Base-by-base conservation (phyloP, 2,797 vertebrate genomes). In the Naso thynnoides region DNA sequence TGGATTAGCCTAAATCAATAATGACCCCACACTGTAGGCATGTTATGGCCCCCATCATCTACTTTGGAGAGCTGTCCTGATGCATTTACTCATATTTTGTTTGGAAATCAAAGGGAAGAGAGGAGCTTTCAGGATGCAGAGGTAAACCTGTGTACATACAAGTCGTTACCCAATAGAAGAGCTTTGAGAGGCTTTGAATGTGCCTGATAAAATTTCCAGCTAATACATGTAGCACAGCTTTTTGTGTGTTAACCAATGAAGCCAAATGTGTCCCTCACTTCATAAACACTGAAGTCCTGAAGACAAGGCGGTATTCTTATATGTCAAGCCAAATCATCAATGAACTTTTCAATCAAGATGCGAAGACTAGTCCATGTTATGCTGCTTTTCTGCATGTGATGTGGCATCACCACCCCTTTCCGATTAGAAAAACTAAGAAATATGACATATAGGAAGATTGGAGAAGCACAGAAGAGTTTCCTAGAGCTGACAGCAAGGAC, bases 1-100 rank as follows among this genome's bases (percentile, higher is more conserved):
- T 52, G 83, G 85, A 89, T 92, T 86, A 87, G 73, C 31, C 59
- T 71, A 59, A 84, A 89, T 90, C 88, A 86, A 90, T 88, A 86
- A 81, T 70, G 80, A 83, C 83, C 81, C 50, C 61, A 84, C 81
- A 76, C 39, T 36, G 49, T 23, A 73, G 73, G 78, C 64, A 76
- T 72, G 63, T 60, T 67, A 49, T 48, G 59, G 65, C 50, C 27
- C 38, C 68, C 54, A 79, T 63, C 61, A 69, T 70, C 66, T 55
- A 50, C 55, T 49, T 70, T 15, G 38, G 36, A 57, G 57, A 75
- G 81, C 53, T 42, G 72, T 31, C 38, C 6, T 6, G 6, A 8
- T 61, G 73, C 6, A 11, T 63, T 70, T 67, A 53, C 16, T 42
- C 14, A 45, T 63, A 75, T 77, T 75, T 73, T 73, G 68, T 57